phyloP scores from a whole-genome alignment of 2,113 vertebrate species.

The Passer montanus region DNA sequence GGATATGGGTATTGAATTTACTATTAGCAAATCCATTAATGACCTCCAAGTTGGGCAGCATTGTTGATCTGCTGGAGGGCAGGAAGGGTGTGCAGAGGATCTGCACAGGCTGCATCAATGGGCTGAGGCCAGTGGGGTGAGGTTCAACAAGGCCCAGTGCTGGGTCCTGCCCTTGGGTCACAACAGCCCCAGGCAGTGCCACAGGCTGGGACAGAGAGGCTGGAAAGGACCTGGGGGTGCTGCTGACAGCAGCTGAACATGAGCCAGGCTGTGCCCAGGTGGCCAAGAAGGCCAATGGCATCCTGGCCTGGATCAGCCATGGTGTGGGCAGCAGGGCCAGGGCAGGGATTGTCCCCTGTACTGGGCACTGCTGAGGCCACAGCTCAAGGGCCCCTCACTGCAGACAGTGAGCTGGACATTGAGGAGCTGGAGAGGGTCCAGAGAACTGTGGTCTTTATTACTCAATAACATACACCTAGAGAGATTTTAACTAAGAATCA shows the following conservation, averaged over 20 bases:
- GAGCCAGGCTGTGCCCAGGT: background rate
- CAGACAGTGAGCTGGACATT: background rate
- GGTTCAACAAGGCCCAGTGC: background rate
- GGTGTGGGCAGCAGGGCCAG: background rate
- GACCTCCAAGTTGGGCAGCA: background rate
- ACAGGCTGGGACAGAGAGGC: background rate
- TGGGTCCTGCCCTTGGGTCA: rapidly evolving
- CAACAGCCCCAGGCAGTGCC: background rate
- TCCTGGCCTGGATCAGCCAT: background rate
- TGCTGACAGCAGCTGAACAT: background rate
- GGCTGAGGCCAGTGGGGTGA: background rate
- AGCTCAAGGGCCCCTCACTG: background rate
- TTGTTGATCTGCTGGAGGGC: background rate
- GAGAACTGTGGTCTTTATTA: background rate
- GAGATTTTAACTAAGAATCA: background rate
- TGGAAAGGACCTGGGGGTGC: background rate
- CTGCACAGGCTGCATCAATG: background rate
- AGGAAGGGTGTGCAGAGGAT: background rate
- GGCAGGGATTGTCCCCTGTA: background rate
- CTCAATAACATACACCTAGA: background rate
- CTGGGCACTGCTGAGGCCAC: background rate
- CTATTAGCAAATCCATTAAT: background rate
- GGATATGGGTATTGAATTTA: background rate
- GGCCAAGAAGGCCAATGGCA: background rate
- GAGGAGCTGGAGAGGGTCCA: background rate